Percentiles rank a stretch among this genome's conserved stretches.
phyloP scores from a whole-genome alignment of 2,797 vertebrate species.

The Alcedo atthis region DNA sequence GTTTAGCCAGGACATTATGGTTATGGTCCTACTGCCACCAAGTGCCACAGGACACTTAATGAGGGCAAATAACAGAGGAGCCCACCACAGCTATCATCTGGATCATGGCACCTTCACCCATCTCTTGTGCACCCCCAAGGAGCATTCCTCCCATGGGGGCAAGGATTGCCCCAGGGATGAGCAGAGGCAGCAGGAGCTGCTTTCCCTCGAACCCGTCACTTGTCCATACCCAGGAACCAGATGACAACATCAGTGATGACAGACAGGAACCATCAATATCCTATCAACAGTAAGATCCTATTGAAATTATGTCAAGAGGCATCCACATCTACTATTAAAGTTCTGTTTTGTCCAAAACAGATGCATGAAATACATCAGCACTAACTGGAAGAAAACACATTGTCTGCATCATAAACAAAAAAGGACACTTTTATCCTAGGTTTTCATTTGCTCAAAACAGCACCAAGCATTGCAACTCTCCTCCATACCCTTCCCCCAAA shows the following conservation, averaged over 20 bases:
- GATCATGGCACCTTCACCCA: background rate
- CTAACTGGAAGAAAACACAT: background rate
- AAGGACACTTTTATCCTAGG: background rate
- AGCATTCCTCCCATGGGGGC: rapidly evolving
- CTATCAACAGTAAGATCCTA: background rate
- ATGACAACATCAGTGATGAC: background rate
- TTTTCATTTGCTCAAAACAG: background rate
- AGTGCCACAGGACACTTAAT: background rate
- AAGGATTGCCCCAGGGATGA: rapidly evolving
- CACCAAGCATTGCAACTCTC: background rate
- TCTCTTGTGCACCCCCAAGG: rapidly evolving
- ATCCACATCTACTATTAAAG: background rate
- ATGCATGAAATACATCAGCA: background rate
- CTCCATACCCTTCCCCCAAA: background rate
- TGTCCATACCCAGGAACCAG: background rate
- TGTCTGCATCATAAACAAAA: background rate
- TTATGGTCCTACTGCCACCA: background rate
- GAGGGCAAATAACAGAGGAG: background rate
- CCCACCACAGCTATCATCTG: rapidly evolving
- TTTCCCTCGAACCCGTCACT: rapidly evolving
- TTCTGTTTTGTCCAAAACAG: background rate
- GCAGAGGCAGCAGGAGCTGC: rapidly evolving
- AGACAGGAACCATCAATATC: background rate
- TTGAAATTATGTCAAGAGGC: background rate
- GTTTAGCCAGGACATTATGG: background rate